phyloP scores from a whole-genome alignment of 2,797 vertebrate genomes.

The Adrianichthys oophorus region DNA sequence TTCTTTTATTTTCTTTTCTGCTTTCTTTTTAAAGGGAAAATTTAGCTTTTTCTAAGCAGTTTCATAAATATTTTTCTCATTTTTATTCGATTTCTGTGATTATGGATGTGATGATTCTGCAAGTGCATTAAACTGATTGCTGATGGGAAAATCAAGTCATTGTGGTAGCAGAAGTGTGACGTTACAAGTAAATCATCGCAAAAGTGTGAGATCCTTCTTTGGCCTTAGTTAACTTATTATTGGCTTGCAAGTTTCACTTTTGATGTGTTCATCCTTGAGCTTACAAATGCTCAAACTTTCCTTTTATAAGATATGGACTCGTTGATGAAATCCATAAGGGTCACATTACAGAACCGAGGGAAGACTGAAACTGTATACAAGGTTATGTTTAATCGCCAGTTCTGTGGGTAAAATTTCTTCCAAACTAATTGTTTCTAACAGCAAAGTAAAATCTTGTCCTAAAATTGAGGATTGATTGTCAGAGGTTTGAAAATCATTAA shows the following conservation, averaged over 20 bases:
- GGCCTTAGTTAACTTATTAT: constrained; percentile 18
- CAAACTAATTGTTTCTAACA: too few relatives aligned
- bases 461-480: constrained; percentile 41
- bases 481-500: constrained; percentile 32
- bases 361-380: too few relatives aligned
- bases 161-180: constrained; percentile 23
- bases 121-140: constrained; percentile 30
- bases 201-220: constrained; percentile 8
- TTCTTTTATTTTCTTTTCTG: background rate
- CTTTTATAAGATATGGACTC: constrained; percentile 12
- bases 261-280: background rate
- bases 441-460: too few relatives aligned
- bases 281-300: constrained; percentile 9
- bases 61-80: background rate
- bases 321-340: background rate
- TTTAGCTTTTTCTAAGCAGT: constrained; percentile 8
- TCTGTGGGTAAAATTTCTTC: too few relatives aligned
- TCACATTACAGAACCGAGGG: background rate
- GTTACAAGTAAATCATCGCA: constrained; percentile 29
- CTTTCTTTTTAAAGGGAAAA: constrained; percentile 32
- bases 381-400: too few relatives aligned
- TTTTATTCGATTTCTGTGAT: constrained; percentile 16
- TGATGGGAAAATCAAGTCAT: constrained; percentile 7
- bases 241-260: constrained; percentile 3
- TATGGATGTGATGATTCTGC: constrained; percentile 27